Evolutionary conservation across 23 tunicate species (phyloP).

Genomic region (Botrylloides violaceus): DNA sequence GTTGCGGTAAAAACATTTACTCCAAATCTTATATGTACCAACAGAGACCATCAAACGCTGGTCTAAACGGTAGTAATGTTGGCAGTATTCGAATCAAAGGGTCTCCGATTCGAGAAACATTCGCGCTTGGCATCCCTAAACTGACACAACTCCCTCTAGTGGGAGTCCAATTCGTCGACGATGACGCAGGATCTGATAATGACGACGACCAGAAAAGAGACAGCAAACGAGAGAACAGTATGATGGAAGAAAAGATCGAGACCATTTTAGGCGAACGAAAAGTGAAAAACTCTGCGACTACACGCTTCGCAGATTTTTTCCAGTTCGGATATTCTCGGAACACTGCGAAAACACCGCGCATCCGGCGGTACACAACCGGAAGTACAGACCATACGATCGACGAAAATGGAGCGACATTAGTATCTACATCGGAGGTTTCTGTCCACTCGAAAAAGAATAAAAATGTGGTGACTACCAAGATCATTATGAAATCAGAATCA

Average conservation of each 20-base stretch:
- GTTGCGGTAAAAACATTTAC: constrained; percentile 4
- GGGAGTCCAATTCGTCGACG: neutral
- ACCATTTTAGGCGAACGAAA: neutral
- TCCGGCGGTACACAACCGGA: too few species aligned
- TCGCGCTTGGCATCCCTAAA: neutral
- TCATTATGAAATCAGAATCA: constrained; percentile 16
- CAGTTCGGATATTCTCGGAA: too few species aligned
- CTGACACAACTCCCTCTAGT: neutral
- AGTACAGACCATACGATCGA: neutral
- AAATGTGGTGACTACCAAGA: constrained; percentile 16
- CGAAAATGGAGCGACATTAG: neutral
- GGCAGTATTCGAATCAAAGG: neutral
- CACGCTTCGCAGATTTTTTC: too few species aligned
- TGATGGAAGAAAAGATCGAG: neutral
- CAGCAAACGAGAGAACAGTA: neutral
- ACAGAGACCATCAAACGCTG: constrained; percentile 2
- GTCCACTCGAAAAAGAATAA: constrained; percentile 7
- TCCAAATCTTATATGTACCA: neutral
- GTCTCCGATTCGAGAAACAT: neutral
- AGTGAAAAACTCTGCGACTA: too few species aligned
- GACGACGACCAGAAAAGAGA: neutral
- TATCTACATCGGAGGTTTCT: neutral
- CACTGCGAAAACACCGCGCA: too few species aligned
- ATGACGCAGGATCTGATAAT: neutral
- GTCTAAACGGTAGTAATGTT: neutral